Percentiles rank a stretch among this genome's conserved stretches.
Conservation (phyloP, 2,113 vertebrate genomes). For the Lipotes vexillifer region DNA sequence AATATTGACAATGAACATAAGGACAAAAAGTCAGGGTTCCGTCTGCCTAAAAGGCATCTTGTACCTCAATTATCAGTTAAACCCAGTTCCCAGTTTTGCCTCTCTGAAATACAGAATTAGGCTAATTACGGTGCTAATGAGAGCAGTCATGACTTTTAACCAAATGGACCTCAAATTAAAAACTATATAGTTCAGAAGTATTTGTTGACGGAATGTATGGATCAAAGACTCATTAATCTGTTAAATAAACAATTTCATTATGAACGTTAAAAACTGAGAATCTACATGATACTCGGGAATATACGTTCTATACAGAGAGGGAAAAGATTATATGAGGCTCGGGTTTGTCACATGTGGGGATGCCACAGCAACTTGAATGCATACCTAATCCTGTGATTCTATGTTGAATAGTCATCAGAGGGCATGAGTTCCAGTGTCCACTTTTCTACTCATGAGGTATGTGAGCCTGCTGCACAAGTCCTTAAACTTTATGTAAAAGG, state of each 20-base stretch:
- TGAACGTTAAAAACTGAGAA: slow-evolving; percentile 12
- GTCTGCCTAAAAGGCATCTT: slow-evolving; percentile 39
- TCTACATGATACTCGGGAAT: neutral
- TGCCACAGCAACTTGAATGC: neutral
- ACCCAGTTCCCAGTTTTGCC: neutral
- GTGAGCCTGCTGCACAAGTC: neutral
- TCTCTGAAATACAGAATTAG: slow-evolving; percentile 46
- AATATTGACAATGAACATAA: neutral
- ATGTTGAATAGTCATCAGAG: neutral
- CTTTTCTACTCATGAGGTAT: neutral
- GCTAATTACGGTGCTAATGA: neutral
- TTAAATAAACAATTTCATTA: neutral
- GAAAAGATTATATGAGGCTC: neutral
- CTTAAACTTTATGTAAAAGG: neutral
- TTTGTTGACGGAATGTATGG: neutral
- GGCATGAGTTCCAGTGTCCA: neutral
- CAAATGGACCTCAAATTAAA: neutral
- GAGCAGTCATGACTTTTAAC: slow-evolving; percentile 34
- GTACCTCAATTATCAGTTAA: slow-evolving; percentile 18
- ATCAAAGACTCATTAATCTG: neutral
- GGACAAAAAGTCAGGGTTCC: slow-evolving; percentile 25
- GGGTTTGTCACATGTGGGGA: neutral
- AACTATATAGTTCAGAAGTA: neutral
- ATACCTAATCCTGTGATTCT: neutral
- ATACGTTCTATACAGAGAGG: neutral